phyloP scores from a whole-genome alignment of 2,113 vertebrate genomes.

The Mesocricetus auratus region DNA sequence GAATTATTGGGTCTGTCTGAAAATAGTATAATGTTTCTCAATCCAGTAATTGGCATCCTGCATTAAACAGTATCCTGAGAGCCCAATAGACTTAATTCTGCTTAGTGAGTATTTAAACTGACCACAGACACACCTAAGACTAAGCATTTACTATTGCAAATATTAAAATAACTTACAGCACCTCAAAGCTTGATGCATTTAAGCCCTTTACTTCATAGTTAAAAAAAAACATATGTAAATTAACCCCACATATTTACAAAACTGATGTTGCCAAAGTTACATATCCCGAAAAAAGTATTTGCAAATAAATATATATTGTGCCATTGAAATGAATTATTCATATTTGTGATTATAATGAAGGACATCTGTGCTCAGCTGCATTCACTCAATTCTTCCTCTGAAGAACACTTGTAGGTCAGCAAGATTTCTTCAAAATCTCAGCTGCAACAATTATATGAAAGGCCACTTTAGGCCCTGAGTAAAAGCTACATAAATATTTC shows the following conservation, averaged over 20 bases:
- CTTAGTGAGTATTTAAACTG: slow-evolving; percentile 35
- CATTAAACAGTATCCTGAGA: slow-evolving; percentile 37
- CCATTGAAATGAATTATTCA: not conserved
- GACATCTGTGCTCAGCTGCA: not conserved
- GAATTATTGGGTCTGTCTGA: slow-evolving; percentile 58
- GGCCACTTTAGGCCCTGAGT: not conserved
- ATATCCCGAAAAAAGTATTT: not conserved
- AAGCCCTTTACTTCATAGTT: not conserved
- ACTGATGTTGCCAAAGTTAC: not conserved
- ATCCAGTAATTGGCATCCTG: slow-evolving; percentile 29
- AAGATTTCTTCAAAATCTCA: not conserved
- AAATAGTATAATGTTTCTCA: slow-evolving; percentile 68
- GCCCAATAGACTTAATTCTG: slow-evolving; percentile 47
- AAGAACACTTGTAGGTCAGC: not conserved
- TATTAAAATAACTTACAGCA: not conserved
- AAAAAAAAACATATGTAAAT: not conserved
- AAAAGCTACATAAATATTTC: not conserved
- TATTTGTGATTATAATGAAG: not conserved
- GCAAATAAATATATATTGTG: not conserved
- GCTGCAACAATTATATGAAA: not conserved
- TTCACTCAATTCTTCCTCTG: not conserved
- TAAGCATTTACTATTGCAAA: not conserved
- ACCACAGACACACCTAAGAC: not conserved
- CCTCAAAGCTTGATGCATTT: not conserved
- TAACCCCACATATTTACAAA: not conserved